phyloP scores from a whole-genome alignment of 2,888 invertebrate species.

The Limenitis camilla region DNA sequence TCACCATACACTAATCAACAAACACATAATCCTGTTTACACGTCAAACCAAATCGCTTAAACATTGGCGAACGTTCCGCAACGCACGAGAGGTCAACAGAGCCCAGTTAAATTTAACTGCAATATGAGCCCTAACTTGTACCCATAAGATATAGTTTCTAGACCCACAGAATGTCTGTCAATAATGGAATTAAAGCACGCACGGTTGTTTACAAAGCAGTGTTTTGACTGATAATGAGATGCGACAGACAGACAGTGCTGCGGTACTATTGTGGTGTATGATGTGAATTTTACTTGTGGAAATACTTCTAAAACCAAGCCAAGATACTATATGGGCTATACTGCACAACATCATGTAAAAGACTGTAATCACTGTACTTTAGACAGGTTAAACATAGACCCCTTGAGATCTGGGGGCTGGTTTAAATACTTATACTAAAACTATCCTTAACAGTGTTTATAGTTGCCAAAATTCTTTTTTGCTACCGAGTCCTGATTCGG shows the following conservation, averaged over 20 bases:
- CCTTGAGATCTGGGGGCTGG: too few relatives aligned
- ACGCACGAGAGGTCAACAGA: slow-evolving; percentile 30
- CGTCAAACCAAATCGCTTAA: slow-evolving; percentile 40
- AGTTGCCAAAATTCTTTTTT: too few relatives aligned
- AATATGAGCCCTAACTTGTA: slow-evolving; percentile 18
- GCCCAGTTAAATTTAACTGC: slow-evolving; percentile 8
- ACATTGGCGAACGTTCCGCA: slow-evolving; percentile 37
- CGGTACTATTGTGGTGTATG: neutral
- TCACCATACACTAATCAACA: slow-evolving; percentile 41
- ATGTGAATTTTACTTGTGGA: neutral
- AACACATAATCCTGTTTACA: slow-evolving; percentile 35
- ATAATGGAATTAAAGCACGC: slow-evolving; percentile 47
- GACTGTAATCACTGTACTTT: too few relatives aligned
- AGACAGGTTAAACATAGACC: too few relatives aligned
- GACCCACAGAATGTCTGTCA: slow-evolving; percentile 26
- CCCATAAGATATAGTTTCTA: slow-evolving; percentile 2
- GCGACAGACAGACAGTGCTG: slow-evolving; percentile 23
- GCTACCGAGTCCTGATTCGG: too few relatives aligned
- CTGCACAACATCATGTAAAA: neutral
- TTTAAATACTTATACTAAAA: too few relatives aligned
- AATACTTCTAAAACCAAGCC: neutral
- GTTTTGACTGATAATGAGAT: slow-evolving; percentile 47
- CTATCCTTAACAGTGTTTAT: too few relatives aligned
- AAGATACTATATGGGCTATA: neutral
- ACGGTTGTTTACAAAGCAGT: slow-evolving; percentile 42